Conservation (phyloP, 2,888 invertebrate species). For the Drosophila emarginata region DNA sequence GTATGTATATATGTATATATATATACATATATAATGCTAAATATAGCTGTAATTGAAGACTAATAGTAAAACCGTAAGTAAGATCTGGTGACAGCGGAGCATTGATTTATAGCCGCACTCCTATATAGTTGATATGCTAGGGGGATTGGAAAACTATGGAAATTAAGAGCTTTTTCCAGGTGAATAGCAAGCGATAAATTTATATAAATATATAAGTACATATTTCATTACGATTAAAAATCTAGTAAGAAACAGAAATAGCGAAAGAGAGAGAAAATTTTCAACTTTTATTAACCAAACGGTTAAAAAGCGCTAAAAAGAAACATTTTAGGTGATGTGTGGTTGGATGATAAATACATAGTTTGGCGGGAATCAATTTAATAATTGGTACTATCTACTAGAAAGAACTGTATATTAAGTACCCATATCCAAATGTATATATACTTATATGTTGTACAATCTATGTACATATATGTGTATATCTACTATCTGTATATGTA, state of each 20-base stretch:
- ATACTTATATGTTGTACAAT: conserved; percentile 11
- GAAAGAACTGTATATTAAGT: conserved; percentile 1
- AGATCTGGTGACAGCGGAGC: conserved; percentile 28
- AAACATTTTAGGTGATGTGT: neutral
- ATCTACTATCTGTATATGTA: conserved; percentile 4
- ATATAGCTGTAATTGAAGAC: conserved; percentile 3
- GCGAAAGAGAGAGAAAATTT: neutral
- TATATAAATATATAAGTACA: conserved; percentile 32
- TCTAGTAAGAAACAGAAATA: neutral
- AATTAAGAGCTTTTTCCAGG: conserved; percentile 5
- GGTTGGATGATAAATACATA: neutral
- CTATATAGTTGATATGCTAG: conserved; percentile 31
- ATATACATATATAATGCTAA: neutral
- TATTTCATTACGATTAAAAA: conserved; percentile 12
- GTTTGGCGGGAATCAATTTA: neutral
- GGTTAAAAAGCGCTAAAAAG: too few species aligned
- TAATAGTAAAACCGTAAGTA: conserved; percentile 14
- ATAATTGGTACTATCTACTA: conserved; percentile 1
- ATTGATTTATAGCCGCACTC: conserved; percentile 52
- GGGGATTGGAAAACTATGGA: conserved; percentile 4
- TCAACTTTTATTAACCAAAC: neutral
- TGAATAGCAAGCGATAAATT: conserved; percentile 5
- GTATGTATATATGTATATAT: too few species aligned
- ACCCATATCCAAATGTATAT: conserved; percentile 5
- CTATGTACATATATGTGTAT: conserved; percentile 38